Base-by-base conservation (phyloP, 2,113 vertebrate genomes). In the Nettapus auritus region DNA sequence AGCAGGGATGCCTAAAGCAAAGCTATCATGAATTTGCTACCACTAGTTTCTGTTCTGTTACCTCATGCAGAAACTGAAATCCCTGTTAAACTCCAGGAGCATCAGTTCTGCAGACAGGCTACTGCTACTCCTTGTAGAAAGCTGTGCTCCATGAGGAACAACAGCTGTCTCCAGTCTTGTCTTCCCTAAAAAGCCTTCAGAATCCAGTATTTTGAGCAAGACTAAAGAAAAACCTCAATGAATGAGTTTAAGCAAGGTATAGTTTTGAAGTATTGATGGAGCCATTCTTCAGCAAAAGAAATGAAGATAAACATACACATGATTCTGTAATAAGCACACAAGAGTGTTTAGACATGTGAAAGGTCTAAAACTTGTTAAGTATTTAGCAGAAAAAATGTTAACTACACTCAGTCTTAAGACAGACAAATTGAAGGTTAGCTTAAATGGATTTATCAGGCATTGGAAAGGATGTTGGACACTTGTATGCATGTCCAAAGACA, bases 201-300 rank as follows among this genome's bases (percentile, higher is more conserved):
- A 59, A 73, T n/a, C 15, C 50, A 52, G 1, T 60, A 55, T 40
- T 73, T 36, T 38, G 26, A 81, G 20, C 86, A 28, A 28, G 12
- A 48, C 34, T 23, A 11, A 56, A 42, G 31, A 46, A 31, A 57
- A 81, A n/a, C 29, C 8, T 36, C 10, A 28, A 23, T 31, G 16
- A 63, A 38, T 17, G 13, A 3, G 7, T 55, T 81, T 12, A 42
- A 34, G 34, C 44, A 62, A 36, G 7, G 56, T 14, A 38, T 26
- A 0, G 0, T 53, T 93, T 48, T 53, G 17, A 70, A 79, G 13
- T 26, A 52, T 4, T 63, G 42, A 9, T 33, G 17, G 0, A 2
- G n/a, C n/a, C 31, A 55, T 34, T 78, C 67, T 36, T 75, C 46
- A 57, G 13, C 31, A 52, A 31, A 38, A 78, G 13, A 68, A 75